These are phyloP conservation scores for Prietella phreatophila DNA, from an alignment of 2,113 vertebrate genomes.

Conservation along the genomic window DNA sequence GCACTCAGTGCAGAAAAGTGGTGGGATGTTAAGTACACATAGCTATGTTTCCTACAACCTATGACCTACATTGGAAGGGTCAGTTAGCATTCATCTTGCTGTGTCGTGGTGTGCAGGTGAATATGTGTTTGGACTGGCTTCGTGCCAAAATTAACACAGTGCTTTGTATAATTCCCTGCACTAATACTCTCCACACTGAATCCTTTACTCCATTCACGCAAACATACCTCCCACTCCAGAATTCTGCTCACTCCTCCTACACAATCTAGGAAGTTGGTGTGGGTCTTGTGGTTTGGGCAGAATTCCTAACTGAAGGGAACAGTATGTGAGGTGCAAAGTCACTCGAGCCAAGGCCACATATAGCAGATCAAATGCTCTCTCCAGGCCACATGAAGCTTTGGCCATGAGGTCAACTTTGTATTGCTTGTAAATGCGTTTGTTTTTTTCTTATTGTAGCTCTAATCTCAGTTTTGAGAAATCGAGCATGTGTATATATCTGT, in stretches of 20 bases:
- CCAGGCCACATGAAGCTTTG: constrained; percentile 31
- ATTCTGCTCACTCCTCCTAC: constrained; percentile 4
- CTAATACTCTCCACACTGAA: constrained; percentile 11
- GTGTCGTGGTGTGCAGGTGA: constrained; percentile 5
- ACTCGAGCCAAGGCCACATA: constrained; percentile 15
- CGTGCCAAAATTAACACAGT: constrained; percentile 47
- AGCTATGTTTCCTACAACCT: neutral
- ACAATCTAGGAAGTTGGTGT: neutral
- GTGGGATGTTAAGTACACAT: neutral
- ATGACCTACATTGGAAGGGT: constrained; percentile 10
- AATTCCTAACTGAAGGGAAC: constrained; percentile 28
- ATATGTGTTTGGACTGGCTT: constrained; percentile 31
- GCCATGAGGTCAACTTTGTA: constrained; percentile 7
- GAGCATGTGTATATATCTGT: constrained; percentile 7
- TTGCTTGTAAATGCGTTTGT: constrained; percentile 31
- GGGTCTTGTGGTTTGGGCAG: constrained; percentile 9
- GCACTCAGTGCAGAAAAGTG: neutral
- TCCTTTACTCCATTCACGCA: neutral
- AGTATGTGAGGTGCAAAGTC: constrained; percentile 41
- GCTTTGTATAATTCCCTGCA: constrained; percentile 39
- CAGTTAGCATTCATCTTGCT: neutral
- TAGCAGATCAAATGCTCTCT: constrained; percentile 35
- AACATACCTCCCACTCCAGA: constrained; percentile 2
- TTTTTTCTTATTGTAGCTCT: constrained; percentile 5
- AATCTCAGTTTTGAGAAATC: constrained; percentile 23